Conservation (phyloP, 2,797 vertebrate species). For the Picus viridis region DNA sequence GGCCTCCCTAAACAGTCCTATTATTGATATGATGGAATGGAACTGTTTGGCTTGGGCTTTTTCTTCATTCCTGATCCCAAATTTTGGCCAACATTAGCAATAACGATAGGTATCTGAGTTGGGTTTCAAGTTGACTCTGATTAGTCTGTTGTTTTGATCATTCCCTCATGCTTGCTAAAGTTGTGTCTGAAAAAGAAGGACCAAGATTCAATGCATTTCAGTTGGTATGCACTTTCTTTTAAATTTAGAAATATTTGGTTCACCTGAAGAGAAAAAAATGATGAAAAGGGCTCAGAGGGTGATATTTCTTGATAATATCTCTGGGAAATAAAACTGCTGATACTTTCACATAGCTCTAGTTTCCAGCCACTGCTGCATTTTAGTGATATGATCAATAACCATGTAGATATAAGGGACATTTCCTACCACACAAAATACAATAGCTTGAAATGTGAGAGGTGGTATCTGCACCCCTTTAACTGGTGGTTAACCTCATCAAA, state of each 20-base stretch:
- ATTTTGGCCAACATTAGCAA: not conserved
- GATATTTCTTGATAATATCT: constrained; percentile 22
- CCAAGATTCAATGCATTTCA: not conserved
- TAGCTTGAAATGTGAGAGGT: constrained; percentile 48
- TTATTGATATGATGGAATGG: not conserved
- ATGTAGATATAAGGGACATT: constrained; percentile 57
- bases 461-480: constrained; percentile 54
- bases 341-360: constrained; percentile 26
- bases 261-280: not conserved
- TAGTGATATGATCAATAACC: constrained; percentile 69
- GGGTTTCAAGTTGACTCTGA: not conserved
- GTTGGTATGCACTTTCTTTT: not conserved
- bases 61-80: not conserved
- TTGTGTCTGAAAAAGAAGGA: not conserved
- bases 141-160: not conserved
- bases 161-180: not conserved
- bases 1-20: not conserved
- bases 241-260: not conserved
- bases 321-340: constrained; percentile 40
- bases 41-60: not conserved
- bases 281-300: not conserved
- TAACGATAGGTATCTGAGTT: not conserved
- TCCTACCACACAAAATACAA: constrained; percentile 68
- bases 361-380: constrained; percentile 61
- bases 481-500: constrained; percentile 64